Evolutionary conservation across 2,113 vertebrate genomes (phyloP), one percentile per base, ranked within the genome.

Genomic region (Rhombomys opimus): DNA sequence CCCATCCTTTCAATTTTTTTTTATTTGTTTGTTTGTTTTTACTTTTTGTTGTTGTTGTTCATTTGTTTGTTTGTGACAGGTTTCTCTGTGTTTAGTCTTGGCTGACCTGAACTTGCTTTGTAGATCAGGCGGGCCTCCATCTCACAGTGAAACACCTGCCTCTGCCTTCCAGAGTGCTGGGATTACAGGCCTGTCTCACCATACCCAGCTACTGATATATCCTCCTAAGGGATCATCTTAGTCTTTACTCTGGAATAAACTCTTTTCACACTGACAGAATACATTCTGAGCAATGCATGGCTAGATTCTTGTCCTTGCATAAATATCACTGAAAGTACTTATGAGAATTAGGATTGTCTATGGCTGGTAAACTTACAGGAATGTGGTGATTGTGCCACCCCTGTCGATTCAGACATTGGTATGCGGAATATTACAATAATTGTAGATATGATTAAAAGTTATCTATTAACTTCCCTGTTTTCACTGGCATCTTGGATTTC

Each of bases 211-310:
- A 46, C 46, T 46, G 46, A 46, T 46, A 46, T 46, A 46, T 46
- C 17, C 46, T 76, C 32, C 4, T 41, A 81, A 57, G 52, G 46
- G 17, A 77, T 68, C 54, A 32, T 87, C 9, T 91, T 68, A 82
- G 15, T 73, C 3, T 3, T 90, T 75, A 50, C 13, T 23, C 82
- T 75, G 61, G 38, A 91, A 22, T 0, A 8, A 10, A 2, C 14
- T 20, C 14, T 20, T 80, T n/a, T 15, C 1, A 38, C 15, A 38
- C 23, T 0, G 10, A 25, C 1, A 27, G 9, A 0, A 14, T 15
- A 4, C 41, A 35, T 35, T 67, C 41, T 65, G 22, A 65, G 8
- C 14, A 65, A 78, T 15, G 1, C 22, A 18, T n/a, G 8, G 17
- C 14, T 63, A 35, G 12, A 50, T n/a, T 65, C 18, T 1, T 11